phyloP scores from a whole-genome alignment of 1,140 invertebrate genomes.

The Drosophila ambigua region DNA sequence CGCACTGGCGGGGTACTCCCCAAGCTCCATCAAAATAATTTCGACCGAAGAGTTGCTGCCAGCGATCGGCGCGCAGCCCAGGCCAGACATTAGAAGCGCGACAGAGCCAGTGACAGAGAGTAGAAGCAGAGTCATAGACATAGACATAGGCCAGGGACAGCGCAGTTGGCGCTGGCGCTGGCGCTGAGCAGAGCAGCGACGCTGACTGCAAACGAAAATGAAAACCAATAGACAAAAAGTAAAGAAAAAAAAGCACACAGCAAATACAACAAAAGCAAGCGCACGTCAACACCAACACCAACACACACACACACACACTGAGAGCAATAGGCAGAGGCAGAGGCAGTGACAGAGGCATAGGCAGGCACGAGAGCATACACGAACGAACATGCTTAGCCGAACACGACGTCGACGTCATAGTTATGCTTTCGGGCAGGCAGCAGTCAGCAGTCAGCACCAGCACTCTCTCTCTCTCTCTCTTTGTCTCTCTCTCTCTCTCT shows the following conservation, averaged over 20 bases:
- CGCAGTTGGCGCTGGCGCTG: conserved; percentile 1
- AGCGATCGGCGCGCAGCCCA: conserved; percentile 32
- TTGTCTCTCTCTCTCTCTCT: background rate
- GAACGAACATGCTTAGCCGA: conserved; percentile 9
- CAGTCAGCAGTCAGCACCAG: conserved; percentile 26
- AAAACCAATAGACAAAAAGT: conserved; percentile 79
- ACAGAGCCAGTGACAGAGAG: conserved; percentile 1
- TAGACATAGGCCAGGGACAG: conserved; percentile 6
- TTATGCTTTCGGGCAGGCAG: conserved; percentile 54
- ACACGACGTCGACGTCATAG: conserved; percentile 67
- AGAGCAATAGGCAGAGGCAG: conserved; percentile 11
- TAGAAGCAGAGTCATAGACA: background rate
- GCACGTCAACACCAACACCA: conserved; percentile 38
- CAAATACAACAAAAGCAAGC: conserved; percentile 38
- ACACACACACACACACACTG: conserved; percentile 38
- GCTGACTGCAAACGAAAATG: conserved; percentile 77
- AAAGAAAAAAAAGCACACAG: conserved; percentile 43
- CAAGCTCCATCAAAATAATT: background rate
- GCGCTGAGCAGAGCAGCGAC: conserved; percentile 5
- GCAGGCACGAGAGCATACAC: conserved; percentile 1
- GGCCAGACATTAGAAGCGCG: conserved; percentile 47
- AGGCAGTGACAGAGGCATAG: background rate
- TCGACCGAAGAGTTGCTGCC: conserved; percentile 20
- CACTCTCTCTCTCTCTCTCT: background rate
- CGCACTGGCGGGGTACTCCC: background rate